Evolutionary conservation across 2,797 vertebrate genomes (phyloP).

Genomic region (Chelon auratus): DNA sequence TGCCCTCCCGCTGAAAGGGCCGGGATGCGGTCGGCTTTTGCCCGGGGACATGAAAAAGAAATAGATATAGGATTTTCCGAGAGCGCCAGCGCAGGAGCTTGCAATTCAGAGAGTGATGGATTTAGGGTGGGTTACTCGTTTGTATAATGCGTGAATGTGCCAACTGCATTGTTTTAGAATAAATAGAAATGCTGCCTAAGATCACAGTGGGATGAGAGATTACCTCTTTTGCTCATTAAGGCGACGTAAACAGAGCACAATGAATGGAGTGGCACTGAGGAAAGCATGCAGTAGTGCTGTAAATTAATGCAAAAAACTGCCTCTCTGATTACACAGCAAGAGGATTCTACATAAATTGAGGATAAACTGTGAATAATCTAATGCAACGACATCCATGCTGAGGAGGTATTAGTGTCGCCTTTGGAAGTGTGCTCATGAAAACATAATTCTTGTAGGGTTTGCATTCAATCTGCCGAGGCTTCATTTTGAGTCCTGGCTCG

Average conservation of each 20-base stretch:
- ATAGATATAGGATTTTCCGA: slow-evolving; percentile 10
- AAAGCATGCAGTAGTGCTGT: slow-evolving; percentile 37
- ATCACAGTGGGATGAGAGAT: slow-evolving; percentile 45
- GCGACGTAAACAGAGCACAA: slow-evolving; percentile 46
- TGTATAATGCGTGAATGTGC: not conserved
- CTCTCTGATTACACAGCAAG: slow-evolving; percentile 53
- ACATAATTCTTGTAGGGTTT: slow-evolving; percentile 30
- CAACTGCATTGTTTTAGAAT: slow-evolving; percentile 32
- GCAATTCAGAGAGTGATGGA: slow-evolving; percentile 36
- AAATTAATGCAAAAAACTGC: slow-evolving; percentile 49
- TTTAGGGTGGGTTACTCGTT: slow-evolving; percentile 18
- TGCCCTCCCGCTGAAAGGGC: slow-evolving; percentile 3
- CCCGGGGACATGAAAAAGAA: slow-evolving; percentile 15
- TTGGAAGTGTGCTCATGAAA: slow-evolving; percentile 35
- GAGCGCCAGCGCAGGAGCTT: not conserved
- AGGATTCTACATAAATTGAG: slow-evolving; percentile 54
- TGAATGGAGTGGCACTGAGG: slow-evolving; percentile 28
- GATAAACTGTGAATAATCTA: slow-evolving; percentile 62
- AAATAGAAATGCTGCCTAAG: slow-evolving; percentile 1
- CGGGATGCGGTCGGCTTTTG: not conserved
- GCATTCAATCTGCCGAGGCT: slow-evolving; percentile 34
- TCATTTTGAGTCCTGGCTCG: slow-evolving; percentile 27
- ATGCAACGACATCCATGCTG: slow-evolving; percentile 33
- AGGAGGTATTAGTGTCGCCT: slow-evolving; percentile 54
- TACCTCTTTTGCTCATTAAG: slow-evolving; percentile 44